Evolutionary conservation across 2,888 invertebrate species (phyloP), one percentile per base, ranked within the genome.

Genomic region (Apamea epomidion): DNA sequence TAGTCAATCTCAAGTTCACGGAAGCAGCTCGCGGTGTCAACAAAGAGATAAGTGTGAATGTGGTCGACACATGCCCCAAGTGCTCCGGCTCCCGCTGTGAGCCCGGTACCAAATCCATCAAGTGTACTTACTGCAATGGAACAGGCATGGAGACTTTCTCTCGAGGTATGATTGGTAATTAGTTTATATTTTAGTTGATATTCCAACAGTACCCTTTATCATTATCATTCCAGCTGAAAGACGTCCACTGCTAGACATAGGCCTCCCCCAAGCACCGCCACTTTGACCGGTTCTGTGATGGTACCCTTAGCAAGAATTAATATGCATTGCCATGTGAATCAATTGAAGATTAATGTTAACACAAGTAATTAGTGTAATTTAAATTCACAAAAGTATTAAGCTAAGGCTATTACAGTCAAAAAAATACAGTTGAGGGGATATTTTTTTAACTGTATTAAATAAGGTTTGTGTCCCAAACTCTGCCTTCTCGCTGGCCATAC

Each of bases 11-110:
- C 87, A 98, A 98, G 1, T 99, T 99, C 94, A 97, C 98, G 0
- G 99, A 99, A 97, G 99, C 99, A 12, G 99, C 99, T 0, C 97
- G 99, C 7, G 99, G 99, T 60, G 98, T 99, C 0, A 99, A 99
- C 94, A 99, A 99, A 95, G 99, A 99, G 73, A 97, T 99, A 0
- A 98, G 98, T 86, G 96, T 99, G 7, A 99, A 99, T 95, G 98
- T 99, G 0, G 98, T 99, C 16, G 99, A 99, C 93, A 98, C 98
- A 0, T 99, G 99, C 94, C 98, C 98, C 0, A 99, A 98, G 93
- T 99, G 99, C 94, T 94, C 95, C 67, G 99, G 99, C 0, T 97
- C 97, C 4, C 98, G 99, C 81, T 98, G 98, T 92, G 99, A 99
- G 93, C 98, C 98, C 0, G 99, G 99, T n/a, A 99, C 99, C 0